Conservation (phyloP, 2,113 vertebrate species). For the Ginglymostoma cirratum region DNA sequence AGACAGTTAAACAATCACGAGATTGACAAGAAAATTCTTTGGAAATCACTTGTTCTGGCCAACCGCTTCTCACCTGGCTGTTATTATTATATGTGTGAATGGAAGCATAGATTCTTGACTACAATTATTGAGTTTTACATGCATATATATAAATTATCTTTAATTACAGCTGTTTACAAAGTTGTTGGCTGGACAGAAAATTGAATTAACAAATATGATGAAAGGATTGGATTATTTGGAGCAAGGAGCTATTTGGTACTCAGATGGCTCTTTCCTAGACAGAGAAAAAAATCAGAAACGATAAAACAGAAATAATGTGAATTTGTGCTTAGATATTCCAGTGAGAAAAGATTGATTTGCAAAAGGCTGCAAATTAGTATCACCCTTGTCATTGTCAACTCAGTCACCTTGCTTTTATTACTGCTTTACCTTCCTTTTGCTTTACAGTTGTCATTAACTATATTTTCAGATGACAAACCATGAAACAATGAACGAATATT, state of each 20-base stretch:
- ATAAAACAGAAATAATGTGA: background rate
- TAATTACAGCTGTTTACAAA: background rate
- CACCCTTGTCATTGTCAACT: background rate
- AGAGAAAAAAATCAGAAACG: background rate
- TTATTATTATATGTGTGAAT: too few species aligned
- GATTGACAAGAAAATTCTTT: too few species aligned
- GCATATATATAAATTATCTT: too few species aligned
- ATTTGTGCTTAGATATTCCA: background rate
- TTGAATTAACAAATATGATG: background rate
- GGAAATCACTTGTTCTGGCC: too few species aligned
- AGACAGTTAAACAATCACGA: too few species aligned
- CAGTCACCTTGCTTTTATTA: conserved; percentile 18
- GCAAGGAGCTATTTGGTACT: background rate
- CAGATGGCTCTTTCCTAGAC: background rate
- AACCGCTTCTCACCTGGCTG: too few species aligned
- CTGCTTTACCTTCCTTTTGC: background rate
- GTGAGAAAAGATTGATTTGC: background rate
- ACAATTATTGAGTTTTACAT: background rate
- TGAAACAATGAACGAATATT: background rate
- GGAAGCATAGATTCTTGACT: background rate
- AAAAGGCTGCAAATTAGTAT: conserved; percentile 1
- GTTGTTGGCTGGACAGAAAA: background rate
- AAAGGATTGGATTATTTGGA: background rate
- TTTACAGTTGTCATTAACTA: background rate
- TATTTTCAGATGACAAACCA: background rate